These are phyloP conservation scores for Harmothoe impar DNA, from an alignment of 2,888 invertebrate species.

Conservation along the genomic window DNA sequence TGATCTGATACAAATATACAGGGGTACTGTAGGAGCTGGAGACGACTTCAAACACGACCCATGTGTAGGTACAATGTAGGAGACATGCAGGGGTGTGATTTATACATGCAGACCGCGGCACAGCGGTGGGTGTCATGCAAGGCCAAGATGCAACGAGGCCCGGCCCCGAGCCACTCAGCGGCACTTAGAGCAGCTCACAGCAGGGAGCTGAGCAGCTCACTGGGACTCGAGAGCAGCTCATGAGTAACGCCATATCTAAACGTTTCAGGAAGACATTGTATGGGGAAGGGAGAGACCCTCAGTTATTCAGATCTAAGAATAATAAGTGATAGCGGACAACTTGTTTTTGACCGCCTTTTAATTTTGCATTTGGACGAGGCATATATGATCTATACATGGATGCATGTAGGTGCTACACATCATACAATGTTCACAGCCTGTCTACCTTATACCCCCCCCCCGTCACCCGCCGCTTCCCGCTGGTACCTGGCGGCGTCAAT, in stretches of 20 bases:
- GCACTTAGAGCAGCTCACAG: not conserved
- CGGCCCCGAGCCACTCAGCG: not conserved
- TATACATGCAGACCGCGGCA: constrained; percentile 1
- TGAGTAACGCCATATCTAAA: no score
- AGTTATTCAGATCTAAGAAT: no score
- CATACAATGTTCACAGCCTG: not conserved
- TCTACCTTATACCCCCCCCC: not conserved
- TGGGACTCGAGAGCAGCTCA: not conserved
- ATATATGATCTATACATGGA: no score
- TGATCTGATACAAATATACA: no score
- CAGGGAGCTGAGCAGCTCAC: not conserved
- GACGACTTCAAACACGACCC: constrained; percentile 18
- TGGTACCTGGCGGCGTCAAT: not conserved
- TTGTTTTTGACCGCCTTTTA: no score
- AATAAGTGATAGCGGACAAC: no score
- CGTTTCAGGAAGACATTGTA: no score
- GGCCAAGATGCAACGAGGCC: constrained; percentile 41
- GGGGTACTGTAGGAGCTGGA: no score
- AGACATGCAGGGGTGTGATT: constrained; percentile 16
- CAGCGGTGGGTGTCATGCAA: constrained; percentile 32
- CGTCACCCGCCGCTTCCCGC: not conserved
- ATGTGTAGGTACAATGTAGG: no score
- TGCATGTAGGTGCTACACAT: not conserved
- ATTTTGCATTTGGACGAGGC: no score
- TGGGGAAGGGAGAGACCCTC: no score